These are phyloP conservation scores for Globodera rostochiensis DNA, from an alignment of 1,140 invertebrate genomes.

Conservation along the genomic window DNA sequence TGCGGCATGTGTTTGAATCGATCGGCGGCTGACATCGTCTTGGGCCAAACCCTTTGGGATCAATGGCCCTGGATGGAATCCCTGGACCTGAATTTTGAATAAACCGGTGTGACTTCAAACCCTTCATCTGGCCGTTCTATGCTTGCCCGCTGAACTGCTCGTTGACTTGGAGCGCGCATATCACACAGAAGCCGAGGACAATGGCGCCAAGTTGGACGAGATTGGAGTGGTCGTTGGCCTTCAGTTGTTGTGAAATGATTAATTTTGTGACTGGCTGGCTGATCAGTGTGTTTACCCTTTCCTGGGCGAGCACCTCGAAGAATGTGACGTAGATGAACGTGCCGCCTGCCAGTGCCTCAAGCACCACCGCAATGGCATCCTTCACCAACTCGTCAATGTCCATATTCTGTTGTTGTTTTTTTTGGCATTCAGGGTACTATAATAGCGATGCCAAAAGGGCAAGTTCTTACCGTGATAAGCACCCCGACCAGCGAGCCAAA, in stretches of 20 bases:
- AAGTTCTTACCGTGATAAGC: conserved; percentile 36
- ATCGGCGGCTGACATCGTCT: too few species aligned
- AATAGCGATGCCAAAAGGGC: not conserved
- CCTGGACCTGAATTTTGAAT: not conserved
- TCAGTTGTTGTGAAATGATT: not conserved
- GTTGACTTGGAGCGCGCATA: conserved; percentile 51
- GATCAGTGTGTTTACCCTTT: conserved; percentile 31
- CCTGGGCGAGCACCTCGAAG: conserved; percentile 57
- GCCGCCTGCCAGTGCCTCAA: conserved; percentile 64
- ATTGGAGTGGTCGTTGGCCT: conserved; percentile 59
- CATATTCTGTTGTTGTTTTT: conserved; percentile 36
- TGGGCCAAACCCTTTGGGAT: not conserved
- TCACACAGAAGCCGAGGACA: conserved; percentile 57
- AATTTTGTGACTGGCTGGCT: not conserved
- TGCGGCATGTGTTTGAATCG: too few species aligned
- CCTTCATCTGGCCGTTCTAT: not conserved
- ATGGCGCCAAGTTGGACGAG: conserved; percentile 59
- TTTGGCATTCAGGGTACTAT: not conserved
- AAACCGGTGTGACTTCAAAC: not conserved
- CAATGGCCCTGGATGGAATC: conserved; percentile 1
- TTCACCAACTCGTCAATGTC: conserved; percentile 52
- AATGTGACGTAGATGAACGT: conserved; percentile 64
- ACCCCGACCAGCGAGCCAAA: conserved; percentile 57
- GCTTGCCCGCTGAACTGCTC: conserved; percentile 12
- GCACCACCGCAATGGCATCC: conserved; percentile 57